phyloP scores from a whole-genome alignment of 2,113 vertebrate species.

The Anoura caudifer region DNA sequence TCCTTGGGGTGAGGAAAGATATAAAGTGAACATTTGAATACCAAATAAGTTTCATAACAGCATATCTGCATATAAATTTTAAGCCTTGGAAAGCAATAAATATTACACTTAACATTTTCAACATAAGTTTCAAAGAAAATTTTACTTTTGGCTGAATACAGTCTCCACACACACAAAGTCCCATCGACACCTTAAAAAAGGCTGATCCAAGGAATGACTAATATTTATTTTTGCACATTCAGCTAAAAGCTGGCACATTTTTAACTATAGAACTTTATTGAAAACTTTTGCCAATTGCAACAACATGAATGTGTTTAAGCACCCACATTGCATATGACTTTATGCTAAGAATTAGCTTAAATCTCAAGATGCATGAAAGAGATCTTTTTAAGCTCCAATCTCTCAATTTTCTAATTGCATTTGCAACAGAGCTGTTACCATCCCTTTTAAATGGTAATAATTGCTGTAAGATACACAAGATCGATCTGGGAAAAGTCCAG shows the following conservation, averaged over 20 bases:
- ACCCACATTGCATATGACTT: not conserved
- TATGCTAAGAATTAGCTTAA: not conserved
- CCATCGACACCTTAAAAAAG: not conserved
- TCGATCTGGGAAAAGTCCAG: too few species aligned
- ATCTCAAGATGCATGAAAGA: not conserved
- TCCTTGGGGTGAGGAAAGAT: not conserved
- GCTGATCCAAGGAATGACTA: not conserved
- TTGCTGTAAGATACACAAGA: not conserved
- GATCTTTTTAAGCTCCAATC: not conserved
- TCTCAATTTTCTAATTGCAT: not conserved
- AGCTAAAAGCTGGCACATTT: not conserved
- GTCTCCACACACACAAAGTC: not conserved
- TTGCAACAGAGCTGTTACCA: not conserved
- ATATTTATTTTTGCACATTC: not conserved
- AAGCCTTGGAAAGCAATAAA: slow-evolving; percentile 6
- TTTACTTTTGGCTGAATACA: not conserved
- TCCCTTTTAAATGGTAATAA: not conserved
- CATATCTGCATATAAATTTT: not conserved
- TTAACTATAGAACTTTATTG: not conserved
- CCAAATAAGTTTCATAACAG: not conserved
- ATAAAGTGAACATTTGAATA: slow-evolving; percentile 1
- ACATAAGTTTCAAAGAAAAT: not conserved
- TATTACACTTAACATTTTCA: not conserved
- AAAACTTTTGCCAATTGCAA: not conserved
- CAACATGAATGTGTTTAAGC: not conserved